A percentile compares a stretch with the other conserved stretches of the same genome.
Conservation (phyloP, 2,797 vertebrate species). For the Chiloscyllium punctatum region DNA sequence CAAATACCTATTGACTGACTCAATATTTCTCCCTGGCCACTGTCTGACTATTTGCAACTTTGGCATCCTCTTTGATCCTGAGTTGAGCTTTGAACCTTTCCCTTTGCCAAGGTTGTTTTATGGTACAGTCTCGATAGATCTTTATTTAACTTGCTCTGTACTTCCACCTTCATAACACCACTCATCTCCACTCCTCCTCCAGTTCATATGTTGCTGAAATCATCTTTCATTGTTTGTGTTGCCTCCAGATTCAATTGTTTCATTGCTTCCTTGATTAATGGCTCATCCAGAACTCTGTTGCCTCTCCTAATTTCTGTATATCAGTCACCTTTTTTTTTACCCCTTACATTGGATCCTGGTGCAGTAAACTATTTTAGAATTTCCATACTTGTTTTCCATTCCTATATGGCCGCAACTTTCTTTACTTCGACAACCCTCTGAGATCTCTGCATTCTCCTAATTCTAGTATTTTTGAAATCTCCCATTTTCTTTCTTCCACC, state of each 20-base stretch:
- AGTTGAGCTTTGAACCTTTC: background rate
- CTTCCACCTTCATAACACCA: background rate
- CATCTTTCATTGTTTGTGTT: background rate
- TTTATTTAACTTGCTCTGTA: background rate
- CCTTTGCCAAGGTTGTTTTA: background rate
- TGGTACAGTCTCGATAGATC: background rate
- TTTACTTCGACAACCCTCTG: background rate
- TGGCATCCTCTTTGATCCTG: background rate
- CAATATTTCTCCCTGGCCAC: background rate
- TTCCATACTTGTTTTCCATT: background rate
- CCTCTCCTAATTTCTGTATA: background rate
- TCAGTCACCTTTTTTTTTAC: background rate
- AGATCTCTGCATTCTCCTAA: background rate
- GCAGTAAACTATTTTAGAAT: background rate
- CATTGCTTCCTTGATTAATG: background rate
- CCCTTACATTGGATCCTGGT: background rate
- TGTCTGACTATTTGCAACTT: background rate
- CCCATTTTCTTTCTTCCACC: background rate
- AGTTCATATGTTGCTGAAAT: background rate
- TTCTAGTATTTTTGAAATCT: background rate
- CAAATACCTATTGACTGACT: background rate
- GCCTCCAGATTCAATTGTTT: background rate
- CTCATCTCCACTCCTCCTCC: background rate
- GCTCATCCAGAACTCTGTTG: background rate
- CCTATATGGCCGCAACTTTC: background rate